A percentile compares a stretch with the other conserved stretches of the same genome.
Conservation (phyloP, 2,797 vertebrate species). For the Rhabdomys pumilio region DNA sequence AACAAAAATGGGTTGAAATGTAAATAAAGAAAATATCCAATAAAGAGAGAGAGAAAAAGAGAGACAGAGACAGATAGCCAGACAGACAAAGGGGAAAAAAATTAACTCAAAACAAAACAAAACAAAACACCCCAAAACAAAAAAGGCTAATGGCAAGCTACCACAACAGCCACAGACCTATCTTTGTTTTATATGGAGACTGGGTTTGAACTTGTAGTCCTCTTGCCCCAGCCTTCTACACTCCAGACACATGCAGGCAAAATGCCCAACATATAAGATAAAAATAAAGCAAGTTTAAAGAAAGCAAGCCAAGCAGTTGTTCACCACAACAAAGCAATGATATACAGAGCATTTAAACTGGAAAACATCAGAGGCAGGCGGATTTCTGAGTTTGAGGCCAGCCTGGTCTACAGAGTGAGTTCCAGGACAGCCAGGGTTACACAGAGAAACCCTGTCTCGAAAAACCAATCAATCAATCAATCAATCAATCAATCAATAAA, state of each 20-base stretch:
- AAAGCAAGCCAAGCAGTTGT: background rate
- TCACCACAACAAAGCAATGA: constrained; percentile 6
- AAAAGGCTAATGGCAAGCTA: background rate
- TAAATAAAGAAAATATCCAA: too few relatives aligned
- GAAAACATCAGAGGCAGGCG: background rate
- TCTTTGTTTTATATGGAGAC: background rate
- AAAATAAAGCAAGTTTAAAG: background rate
- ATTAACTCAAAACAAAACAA: too few relatives aligned
- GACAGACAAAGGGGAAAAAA: too few relatives aligned
- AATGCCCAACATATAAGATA: background rate
- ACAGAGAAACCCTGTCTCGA: too few relatives aligned
- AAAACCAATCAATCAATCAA: too few relatives aligned
- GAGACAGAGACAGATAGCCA: too few relatives aligned
- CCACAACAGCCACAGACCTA: background rate
- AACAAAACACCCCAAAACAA: too few relatives aligned
- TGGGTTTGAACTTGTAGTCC: background rate
- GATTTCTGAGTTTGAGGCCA: too few relatives aligned
- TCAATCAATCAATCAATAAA: too few relatives aligned
- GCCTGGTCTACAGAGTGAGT: too few relatives aligned
- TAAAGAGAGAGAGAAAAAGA: too few relatives aligned
- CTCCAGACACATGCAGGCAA: background rate
- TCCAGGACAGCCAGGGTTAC: too few relatives aligned
- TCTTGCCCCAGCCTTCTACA: background rate
- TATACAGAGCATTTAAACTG: background rate
- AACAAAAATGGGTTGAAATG: background rate